These are phyloP conservation scores for Meliscaeva auricollis DNA, from an alignment of 2,888 invertebrate species.

Conservation along the genomic window DNA sequence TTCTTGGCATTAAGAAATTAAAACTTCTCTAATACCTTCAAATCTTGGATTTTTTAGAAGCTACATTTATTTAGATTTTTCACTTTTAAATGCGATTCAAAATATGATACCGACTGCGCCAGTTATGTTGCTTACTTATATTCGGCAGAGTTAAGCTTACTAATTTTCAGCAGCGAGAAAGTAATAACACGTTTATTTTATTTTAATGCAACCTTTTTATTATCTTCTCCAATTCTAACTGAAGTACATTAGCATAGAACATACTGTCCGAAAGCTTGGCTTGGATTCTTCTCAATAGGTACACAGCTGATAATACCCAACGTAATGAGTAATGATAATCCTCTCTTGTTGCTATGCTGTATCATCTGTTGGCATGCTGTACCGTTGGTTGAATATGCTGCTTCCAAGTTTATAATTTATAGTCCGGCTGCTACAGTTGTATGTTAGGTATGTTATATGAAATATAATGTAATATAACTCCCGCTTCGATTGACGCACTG, in stretches of 20 bases:
- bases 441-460: not conserved
- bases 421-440: not conserved
- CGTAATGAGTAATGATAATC: too few relatives aligned
- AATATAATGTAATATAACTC: not conserved
- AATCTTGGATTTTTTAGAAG: not conserved
- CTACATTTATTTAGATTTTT: not conserved
- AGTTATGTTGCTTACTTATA: not conserved
- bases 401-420: too few relatives aligned
- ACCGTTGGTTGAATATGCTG: too few relatives aligned
- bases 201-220: not conserved
- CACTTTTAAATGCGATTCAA: not conserved
- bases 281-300: not conserved
- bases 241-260: not conserved
- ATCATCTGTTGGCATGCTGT: too few relatives aligned
- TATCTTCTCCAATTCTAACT: not conserved
- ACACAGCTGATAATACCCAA: not conserved
- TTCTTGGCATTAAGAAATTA: constrained; percentile 1
- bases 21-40: not conserved
- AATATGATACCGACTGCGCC: not conserved
- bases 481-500: too few relatives aligned
- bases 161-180: too few relatives aligned
- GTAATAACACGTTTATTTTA: too few relatives aligned
- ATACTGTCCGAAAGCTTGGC: not conserved
- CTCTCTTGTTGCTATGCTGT: too few relatives aligned
- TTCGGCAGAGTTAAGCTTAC: too few relatives aligned